Percentiles rank a stretch among this genome's conserved stretches.
phyloP scores from a whole-genome alignment of 2,113 vertebrate species.

The Nyctereutes procyonoides region DNA sequence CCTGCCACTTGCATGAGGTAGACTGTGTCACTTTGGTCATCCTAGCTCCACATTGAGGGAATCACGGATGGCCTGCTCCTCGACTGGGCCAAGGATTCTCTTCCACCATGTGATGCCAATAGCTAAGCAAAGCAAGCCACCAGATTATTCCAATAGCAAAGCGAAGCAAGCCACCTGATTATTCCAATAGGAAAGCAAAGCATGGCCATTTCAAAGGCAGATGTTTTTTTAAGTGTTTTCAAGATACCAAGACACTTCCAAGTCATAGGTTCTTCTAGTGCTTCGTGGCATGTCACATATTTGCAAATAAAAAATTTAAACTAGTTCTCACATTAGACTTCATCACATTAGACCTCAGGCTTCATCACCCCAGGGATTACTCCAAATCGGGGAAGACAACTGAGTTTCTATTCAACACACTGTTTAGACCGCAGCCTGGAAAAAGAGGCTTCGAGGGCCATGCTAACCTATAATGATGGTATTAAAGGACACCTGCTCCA shows the following conservation, averaged over 20 bases:
- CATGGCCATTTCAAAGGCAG: not conserved
- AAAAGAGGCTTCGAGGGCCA: conserved; percentile 18
- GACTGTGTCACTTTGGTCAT: not conserved
- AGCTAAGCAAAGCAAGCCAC: not conserved
- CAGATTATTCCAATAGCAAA: no score
- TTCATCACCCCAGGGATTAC: not conserved
- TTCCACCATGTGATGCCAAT: conserved; percentile 13
- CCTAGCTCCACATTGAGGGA: not conserved
- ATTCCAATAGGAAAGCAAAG: not conserved
- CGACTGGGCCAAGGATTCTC: not conserved
- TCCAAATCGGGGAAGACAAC: not conserved
- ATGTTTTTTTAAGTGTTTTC: conserved; percentile 26
- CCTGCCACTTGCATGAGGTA: not conserved
- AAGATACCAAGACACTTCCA: conserved; percentile 26
- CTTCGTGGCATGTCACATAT: not conserved
- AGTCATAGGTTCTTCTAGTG: not conserved
- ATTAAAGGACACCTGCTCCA: conserved; percentile 96
- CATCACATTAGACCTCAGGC: not conserved
- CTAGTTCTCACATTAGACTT: not conserved
- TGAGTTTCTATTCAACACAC: not conserved
- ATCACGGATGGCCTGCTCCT: not conserved
- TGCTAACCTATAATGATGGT: conserved; percentile 96
- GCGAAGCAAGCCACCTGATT: no score
- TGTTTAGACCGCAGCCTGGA: not conserved
- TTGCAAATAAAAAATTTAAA: conserved; percentile 61